Conservation (phyloP, 2,797 vertebrate species). For the Dallia pectoralis region DNA sequence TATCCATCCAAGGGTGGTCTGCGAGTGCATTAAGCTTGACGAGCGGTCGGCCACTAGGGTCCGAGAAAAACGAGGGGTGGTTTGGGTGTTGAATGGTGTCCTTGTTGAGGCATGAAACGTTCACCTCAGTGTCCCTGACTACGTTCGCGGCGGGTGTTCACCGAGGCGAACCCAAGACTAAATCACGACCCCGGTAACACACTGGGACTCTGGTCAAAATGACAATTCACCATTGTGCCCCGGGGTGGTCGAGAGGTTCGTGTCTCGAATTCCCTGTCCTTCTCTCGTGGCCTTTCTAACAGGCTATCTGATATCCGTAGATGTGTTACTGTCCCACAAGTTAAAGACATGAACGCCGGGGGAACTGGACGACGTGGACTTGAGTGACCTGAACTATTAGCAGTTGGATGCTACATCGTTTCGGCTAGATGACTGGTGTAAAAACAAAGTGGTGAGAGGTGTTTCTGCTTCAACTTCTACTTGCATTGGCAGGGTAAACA, state of each 20-base stretch:
- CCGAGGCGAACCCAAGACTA: constrained; percentile 2
- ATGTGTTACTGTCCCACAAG: too few species aligned
- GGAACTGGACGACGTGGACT: not conserved
- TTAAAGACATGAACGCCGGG: not conserved
- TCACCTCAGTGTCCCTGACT: not conserved
- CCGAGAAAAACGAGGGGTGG: too few species aligned
- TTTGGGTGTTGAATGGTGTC: too few species aligned
- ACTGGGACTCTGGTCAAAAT: not conserved
- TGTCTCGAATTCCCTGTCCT: too few species aligned
- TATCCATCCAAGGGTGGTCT: constrained; percentile 63
- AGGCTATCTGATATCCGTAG: too few species aligned
- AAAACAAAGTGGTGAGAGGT: not conserved
- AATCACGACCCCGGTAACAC: not conserved
- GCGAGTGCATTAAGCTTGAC: constrained; percentile 42
- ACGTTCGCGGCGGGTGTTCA: not conserved
- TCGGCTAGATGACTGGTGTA: not conserved
- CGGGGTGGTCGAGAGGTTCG: too few species aligned
- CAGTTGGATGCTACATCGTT: not conserved
- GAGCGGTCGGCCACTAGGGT: not conserved
- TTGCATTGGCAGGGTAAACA: too few species aligned
- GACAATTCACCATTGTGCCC: not conserved
- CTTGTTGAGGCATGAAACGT: not conserved
- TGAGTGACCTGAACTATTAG: not conserved
- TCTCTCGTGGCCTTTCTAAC: too few species aligned
- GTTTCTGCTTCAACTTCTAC: too few species aligned